These are phyloP conservation scores for Trichacis sp. DNA, from an alignment of 2,888 invertebrate species.

Conservation along the genomic window DNA sequence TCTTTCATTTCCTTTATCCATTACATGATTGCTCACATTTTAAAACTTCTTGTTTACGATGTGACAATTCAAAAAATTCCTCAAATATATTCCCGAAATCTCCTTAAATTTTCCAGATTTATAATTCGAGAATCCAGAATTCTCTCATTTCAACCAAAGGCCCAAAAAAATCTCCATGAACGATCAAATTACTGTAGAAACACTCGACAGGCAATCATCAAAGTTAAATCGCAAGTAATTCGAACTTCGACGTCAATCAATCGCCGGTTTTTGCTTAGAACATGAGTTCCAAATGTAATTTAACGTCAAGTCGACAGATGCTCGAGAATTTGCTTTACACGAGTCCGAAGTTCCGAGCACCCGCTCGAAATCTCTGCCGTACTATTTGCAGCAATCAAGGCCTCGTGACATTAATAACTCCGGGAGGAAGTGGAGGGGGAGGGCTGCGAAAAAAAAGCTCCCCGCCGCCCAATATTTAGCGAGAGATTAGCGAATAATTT, in stretches of 20 bases:
- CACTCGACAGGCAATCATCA: constrained; percentile 2
- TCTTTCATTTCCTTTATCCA: too few relatives aligned
- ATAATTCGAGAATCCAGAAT: too few relatives aligned
- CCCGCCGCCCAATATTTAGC: constrained; percentile 30
- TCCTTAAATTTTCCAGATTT: too few relatives aligned
- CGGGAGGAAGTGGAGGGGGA: constrained; percentile 10
- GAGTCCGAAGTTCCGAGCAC: background rate
- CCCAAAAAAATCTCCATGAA: too few relatives aligned
- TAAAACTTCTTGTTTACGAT: too few relatives aligned
- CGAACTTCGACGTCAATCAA: constrained; percentile 8
- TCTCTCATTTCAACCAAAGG: too few relatives aligned
- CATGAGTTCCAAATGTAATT: constrained; percentile 15
- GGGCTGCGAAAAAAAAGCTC: too few relatives aligned
- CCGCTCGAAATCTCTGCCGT: constrained; percentile 11
- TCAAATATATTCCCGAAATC: too few relatives aligned
- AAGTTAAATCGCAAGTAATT: background rate
- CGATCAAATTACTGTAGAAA: too few relatives aligned
- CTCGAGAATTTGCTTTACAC: constrained; percentile 11
- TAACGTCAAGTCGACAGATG: constrained; percentile 9
- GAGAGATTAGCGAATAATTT: constrained; percentile 40
- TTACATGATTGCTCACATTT: too few relatives aligned
- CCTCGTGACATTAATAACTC: constrained; percentile 40
- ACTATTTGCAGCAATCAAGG: constrained; percentile 21
- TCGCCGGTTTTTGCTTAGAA: background rate
- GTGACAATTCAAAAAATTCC: too few relatives aligned